Conservation (phyloP, 2,113 vertebrate genomes). For the Nothobranchius furzeri region DNA sequence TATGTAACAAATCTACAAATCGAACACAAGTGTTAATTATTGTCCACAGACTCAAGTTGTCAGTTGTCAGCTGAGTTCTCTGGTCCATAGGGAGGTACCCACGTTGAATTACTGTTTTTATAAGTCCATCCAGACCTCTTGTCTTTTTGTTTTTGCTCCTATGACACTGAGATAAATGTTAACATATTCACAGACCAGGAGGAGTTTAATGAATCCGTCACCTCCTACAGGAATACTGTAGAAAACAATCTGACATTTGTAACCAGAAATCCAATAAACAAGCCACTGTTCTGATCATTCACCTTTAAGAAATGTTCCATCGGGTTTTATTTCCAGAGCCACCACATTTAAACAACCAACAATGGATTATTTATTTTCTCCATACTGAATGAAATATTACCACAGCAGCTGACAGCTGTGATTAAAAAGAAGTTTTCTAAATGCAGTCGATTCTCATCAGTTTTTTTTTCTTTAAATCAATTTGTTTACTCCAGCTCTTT, state of each 20-base stretch:
- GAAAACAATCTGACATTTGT: not conserved
- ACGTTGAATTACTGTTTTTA: too few species aligned
- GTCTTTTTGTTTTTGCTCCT: not conserved
- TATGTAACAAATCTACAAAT: too few species aligned
- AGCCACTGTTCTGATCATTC: not conserved
- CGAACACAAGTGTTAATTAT: too few species aligned
- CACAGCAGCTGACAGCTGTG: not conserved
- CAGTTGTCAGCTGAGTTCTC: too few species aligned
- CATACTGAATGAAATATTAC: conserved; percentile 9
- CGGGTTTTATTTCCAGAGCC: not conserved
- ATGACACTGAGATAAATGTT: not conserved
- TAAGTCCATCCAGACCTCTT: not conserved
- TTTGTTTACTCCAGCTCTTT: not conserved
- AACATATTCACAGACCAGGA: not conserved
- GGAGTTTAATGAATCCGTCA: not conserved
- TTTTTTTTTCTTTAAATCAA: not conserved
- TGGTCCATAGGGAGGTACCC: not conserved
- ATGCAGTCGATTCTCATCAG: not conserved
- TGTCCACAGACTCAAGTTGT: too few species aligned
- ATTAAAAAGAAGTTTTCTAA: not conserved
- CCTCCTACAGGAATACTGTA: not conserved
- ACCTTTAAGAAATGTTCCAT: not conserved
- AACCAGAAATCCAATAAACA: not conserved
- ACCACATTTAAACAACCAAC: too few species aligned
- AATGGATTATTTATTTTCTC: not conserved